Conservation (phyloP, 2,797 vertebrate genomes). For the Gymnothorax javanicus region DNA sequence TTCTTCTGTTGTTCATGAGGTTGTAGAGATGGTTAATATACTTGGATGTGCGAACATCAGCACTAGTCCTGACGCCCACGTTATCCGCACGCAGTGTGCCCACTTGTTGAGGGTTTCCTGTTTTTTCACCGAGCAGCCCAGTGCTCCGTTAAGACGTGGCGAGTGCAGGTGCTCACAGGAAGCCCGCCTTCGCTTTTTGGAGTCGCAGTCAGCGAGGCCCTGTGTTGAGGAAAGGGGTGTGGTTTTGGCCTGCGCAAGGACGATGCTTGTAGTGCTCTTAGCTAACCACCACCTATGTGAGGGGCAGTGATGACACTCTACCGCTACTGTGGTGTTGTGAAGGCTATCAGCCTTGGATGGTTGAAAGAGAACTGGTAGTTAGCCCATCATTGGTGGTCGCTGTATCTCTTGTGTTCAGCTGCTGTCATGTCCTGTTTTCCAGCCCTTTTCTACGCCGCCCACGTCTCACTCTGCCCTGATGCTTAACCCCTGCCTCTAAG, state of each 20-base stretch:
- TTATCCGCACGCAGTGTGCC: conserved; percentile 72
- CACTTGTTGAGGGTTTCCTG: conserved; percentile 78
- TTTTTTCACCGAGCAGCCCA: conserved; percentile 72
- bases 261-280: conserved; percentile 22
- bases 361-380: conserved; percentile 14
- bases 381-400: conserved; percentile 7
- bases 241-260: neutral
- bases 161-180: conserved; percentile 52
- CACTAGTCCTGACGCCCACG: conserved; percentile 68
- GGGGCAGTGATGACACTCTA: conserved; percentile 30
- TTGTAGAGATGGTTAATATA: neutral
- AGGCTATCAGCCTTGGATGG: conserved; percentile 28
- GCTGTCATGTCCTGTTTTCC: no score
- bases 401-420: neutral
- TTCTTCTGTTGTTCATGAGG: neutral
- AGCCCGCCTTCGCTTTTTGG: conserved; percentile 61
- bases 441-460: neutral
- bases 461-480: neutral
- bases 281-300: conserved; percentile 31
- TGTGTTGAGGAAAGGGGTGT: conserved; percentile 61
- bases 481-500: neutral
- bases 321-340: conserved; percentile 29
- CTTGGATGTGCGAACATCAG: neutral
- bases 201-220: conserved; percentile 60
- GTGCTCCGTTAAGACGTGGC: conserved; percentile 67